phyloP scores from a whole-genome alignment of 2,797 vertebrate species.

The Odontamblyopus lacepedii region DNA sequence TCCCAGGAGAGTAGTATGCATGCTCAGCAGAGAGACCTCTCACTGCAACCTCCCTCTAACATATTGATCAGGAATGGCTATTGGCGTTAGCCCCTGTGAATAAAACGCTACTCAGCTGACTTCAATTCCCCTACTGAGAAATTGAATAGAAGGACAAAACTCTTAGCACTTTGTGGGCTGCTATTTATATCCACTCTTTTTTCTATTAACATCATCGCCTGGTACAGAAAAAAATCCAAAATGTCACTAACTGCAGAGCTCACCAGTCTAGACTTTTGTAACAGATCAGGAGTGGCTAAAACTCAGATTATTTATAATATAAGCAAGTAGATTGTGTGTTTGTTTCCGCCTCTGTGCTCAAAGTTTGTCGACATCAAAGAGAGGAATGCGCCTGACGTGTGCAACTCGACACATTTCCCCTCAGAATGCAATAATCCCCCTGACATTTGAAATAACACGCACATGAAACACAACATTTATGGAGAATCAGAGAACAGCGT shows the following conservation, averaged over 20 bases:
- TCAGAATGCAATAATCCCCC: conserved; percentile 59
- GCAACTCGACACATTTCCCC: conserved; percentile 58
- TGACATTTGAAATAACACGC: conserved; percentile 73
- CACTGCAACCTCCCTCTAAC: conserved; percentile 66
- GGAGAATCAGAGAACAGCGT: conserved; percentile 71
- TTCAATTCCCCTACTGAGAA: conserved; percentile 70
- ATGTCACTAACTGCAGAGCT: conserved; percentile 54
- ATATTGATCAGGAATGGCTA: conserved; percentile 76
- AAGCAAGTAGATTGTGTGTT: conserved; percentile 52
- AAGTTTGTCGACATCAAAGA: conserved; percentile 67
- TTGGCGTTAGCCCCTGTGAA: conserved; percentile 76
- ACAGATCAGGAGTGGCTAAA: conserved; percentile 41
- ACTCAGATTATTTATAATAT: conserved; percentile 59
- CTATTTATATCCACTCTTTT: conserved; percentile 50
- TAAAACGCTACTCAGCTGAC: conserved; percentile 73
- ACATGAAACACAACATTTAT: conserved; percentile 74
- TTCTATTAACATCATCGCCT: conserved; percentile 46
- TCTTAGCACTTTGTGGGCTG: conserved; percentile 56
- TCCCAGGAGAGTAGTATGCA: conserved; percentile 65
- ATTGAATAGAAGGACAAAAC: conserved; percentile 76
- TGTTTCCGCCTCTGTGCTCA: conserved; percentile 47
- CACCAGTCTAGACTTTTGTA: conserved; percentile 29
- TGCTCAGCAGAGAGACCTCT: conserved; percentile 68
- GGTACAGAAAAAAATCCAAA: conserved; percentile 47
- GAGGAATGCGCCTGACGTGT: conserved; percentile 63